These are phyloP conservation scores for Ophion ellenae DNA, from an alignment of 2,888 invertebrate genomes.

Conservation along the genomic window DNA sequence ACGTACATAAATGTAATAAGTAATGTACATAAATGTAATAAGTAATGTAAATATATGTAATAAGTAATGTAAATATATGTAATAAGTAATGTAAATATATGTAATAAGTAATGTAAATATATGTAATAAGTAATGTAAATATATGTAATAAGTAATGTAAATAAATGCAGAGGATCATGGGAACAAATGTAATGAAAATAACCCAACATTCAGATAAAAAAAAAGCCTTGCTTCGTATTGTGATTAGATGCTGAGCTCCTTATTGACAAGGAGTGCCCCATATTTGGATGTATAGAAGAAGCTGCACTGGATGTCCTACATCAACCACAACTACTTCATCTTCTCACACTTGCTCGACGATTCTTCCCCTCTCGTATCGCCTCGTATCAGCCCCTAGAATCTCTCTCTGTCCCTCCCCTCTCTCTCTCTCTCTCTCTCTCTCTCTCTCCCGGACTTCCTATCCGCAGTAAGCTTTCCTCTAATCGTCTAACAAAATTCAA, in stretches of 20 bases:
- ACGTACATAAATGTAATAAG: too few species aligned
- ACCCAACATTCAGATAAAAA: too few species aligned
- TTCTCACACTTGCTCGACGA: constrained; percentile 30
- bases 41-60: too few species aligned
- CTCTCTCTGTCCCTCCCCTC: constrained; percentile 23
- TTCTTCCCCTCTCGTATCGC: constrained; percentile 28
- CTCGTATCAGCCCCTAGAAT: constrained; percentile 41
- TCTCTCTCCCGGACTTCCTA: constrained; percentile 9
- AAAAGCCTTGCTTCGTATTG: too few species aligned
- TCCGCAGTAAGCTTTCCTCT: constrained; percentile 53
- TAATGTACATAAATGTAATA: too few species aligned
- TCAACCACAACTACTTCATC: constrained; percentile 40
- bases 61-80: too few species aligned
- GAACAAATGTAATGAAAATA: too few species aligned
- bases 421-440: constrained; percentile 30
- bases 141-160: too few species aligned
- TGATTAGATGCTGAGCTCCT: not conserved
- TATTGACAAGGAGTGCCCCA: not conserved
- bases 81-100: too few species aligned
- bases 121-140: too few species aligned
- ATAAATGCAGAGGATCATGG: too few species aligned
- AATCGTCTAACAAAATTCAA: constrained; percentile 66
- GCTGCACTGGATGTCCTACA: constrained; percentile 3
- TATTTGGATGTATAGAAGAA: not conserved
- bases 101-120: too few species aligned